These are phyloP conservation scores for Columba guinea DNA, from an alignment of 2,797 vertebrate genomes.

Conservation along the genomic window DNA sequence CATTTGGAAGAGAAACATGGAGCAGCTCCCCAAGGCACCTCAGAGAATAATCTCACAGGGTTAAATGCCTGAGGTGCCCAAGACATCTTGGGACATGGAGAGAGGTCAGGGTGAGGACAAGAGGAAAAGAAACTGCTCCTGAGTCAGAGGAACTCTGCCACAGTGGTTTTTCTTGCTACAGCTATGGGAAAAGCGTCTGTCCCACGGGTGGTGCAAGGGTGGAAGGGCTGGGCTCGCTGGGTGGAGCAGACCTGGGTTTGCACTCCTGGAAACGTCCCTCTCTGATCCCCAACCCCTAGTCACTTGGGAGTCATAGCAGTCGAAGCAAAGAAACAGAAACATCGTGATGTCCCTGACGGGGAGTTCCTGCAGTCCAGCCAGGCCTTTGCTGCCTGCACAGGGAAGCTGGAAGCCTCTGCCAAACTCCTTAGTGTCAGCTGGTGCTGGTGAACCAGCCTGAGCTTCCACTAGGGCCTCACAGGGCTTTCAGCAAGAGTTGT, in stretches of 20 bases:
- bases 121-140: background rate
- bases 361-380: background rate
- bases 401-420: background rate
- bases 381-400: background rate
- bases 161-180: background rate
- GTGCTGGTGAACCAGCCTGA: background rate
- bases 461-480: background rate
- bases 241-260: background rate
- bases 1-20: background rate
- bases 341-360: rapidly evolving
- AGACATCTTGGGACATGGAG: background rate
- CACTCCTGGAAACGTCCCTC: background rate
- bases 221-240: background rate
- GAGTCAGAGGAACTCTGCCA: slow-evolving; percentile 16
- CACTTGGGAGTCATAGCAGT: background rate
- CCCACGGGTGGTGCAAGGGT: background rate
- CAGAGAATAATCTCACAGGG: background rate
- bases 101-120: slow-evolving; percentile 21
- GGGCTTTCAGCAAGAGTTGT: background rate
- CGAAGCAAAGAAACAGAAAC: background rate
- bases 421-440: background rate
- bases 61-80: background rate
- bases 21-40: background rate
- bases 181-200: slow-evolving; percentile 3
- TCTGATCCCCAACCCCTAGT: background rate